Conservation (phyloP, 2,113 vertebrate species). For the Tetrao urogallus region DNA sequence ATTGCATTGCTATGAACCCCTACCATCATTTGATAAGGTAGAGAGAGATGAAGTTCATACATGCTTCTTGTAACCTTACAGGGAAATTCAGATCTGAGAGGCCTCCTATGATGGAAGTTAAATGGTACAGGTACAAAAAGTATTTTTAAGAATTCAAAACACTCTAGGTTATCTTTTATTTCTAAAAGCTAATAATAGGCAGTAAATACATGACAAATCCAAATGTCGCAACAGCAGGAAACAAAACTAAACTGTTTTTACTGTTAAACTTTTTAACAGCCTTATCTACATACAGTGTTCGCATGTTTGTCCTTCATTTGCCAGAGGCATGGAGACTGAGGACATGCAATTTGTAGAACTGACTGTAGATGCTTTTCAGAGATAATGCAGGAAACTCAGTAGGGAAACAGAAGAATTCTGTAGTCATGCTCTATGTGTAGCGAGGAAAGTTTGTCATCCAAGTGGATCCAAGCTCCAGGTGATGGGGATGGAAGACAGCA, state of each 20-base stretch:
- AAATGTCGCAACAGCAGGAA: neutral
- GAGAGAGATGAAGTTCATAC: neutral
- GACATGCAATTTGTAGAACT: neutral
- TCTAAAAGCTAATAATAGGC: neutral
- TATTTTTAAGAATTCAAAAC: neutral
- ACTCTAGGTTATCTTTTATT: neutral
- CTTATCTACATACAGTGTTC: neutral
- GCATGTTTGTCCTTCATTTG: neutral
- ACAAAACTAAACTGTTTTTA: neutral
- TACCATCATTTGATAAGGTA: neutral
- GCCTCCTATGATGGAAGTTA: neutral
- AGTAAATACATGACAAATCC: neutral
- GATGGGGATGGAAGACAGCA: neutral
- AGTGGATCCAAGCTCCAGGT: neutral
- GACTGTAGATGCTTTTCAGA: neutral
- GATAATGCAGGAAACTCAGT: neutral
- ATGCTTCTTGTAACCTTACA: neutral
- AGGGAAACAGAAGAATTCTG: neutral
- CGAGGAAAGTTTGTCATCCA: neutral
- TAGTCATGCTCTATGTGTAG: neutral
- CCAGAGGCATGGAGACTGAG: neutral
- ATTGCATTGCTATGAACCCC: neutral
- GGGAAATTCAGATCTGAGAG: neutral
- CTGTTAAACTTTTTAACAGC: neutral
- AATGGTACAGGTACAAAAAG: neutral